Conservation (phyloP, 2,113 vertebrate genomes). For the Xiphorhynchus elegans region DNA sequence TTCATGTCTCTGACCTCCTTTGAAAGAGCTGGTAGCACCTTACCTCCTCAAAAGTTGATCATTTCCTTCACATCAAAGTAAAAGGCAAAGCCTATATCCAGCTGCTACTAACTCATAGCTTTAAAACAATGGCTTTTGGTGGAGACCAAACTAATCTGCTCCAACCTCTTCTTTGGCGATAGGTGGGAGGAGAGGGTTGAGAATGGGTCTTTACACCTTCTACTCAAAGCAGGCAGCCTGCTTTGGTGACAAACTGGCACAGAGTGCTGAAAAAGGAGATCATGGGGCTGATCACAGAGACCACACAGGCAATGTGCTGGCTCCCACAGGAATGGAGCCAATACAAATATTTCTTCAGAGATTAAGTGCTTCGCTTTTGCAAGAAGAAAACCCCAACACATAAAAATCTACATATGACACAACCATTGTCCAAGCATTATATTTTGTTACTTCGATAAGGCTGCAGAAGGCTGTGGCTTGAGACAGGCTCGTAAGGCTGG, state of each 20-base stretch:
- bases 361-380: background rate
- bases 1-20: constrained; percentile 33
- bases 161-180: background rate
- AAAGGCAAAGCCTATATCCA: constrained; percentile 23
- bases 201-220: background rate
- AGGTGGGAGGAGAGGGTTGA: background rate
- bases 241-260: background rate
- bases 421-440: background rate
- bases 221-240: background rate
- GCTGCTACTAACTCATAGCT: background rate
- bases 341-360: background rate
- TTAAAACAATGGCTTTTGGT: constrained; percentile 31
- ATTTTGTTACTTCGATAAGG: background rate
- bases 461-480: background rate
- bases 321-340: background rate
- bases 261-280: background rate
- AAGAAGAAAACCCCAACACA: background rate
- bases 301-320: background rate
- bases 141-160: background rate
- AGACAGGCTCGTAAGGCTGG: background rate
- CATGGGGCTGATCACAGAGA: background rate
- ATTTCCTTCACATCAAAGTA: background rate
- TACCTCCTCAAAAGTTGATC: background rate
- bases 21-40: background rate
- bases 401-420: background rate